A percentile compares a stretch with the other conserved stretches of the same genome.
Conservation (phyloP, 2,888 invertebrate species). For the Aricia artaxerxes region DNA sequence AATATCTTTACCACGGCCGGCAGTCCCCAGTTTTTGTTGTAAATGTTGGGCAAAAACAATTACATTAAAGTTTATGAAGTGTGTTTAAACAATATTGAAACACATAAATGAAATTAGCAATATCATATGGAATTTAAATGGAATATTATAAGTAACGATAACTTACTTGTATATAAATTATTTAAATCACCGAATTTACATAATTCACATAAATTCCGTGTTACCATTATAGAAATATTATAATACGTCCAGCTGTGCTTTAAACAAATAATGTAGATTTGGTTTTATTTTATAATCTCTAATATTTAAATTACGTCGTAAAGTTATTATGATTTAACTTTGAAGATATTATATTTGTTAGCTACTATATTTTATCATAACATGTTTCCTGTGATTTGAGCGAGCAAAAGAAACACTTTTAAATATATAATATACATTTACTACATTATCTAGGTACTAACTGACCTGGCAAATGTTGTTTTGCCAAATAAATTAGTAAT, state of each 20-base stretch:
- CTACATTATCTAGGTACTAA: too few relatives aligned
- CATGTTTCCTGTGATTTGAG: background rate
- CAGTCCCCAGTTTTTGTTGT: background rate
- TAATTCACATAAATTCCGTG: background rate
- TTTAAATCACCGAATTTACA: slow-evolving; percentile 19
- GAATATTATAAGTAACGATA: slow-evolving; percentile 10
- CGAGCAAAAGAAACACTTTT: too few relatives aligned
- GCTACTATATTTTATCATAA: background rate
- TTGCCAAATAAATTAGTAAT: too few relatives aligned
- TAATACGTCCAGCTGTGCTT: background rate
- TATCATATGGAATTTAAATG: slow-evolving; percentile 7
- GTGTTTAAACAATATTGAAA: background rate
- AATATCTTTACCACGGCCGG: too few relatives aligned
- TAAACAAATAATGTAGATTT: background rate
- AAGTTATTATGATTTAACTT: background rate
- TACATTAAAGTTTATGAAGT: background rate
- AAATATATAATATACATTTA: too few relatives aligned
- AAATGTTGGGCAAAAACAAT: background rate
- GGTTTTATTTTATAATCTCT: background rate
- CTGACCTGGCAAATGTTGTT: too few relatives aligned
- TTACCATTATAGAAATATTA: background rate
- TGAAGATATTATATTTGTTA: background rate
- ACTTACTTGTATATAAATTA: slow-evolving; percentile 17
- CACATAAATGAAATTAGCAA: slow-evolving; percentile 19
- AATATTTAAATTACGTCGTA: background rate